These are phyloP conservation scores for Dromiciops gliroides DNA, from an alignment of 2,113 vertebrate species.

Conservation along the genomic window DNA sequence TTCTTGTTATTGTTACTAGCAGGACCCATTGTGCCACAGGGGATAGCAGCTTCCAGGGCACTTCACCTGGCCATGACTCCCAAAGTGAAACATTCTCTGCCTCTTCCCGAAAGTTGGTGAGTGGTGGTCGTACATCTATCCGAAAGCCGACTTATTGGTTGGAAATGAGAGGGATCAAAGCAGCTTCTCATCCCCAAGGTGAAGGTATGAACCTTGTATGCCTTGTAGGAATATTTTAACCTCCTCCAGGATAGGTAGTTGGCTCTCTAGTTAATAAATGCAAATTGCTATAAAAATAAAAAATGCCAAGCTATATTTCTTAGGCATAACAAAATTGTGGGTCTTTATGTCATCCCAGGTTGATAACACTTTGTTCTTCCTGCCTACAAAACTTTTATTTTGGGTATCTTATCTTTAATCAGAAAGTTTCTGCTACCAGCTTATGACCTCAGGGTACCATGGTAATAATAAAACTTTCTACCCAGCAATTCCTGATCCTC, in stretches of 20 bases:
- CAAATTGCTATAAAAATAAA: slow-evolving; percentile 40
- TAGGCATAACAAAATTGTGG: neutral
- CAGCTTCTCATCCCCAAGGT: slow-evolving; percentile 65
- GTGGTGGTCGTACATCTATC: slow-evolving; percentile 79
- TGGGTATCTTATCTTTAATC: neutral
- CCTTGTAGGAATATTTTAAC: neutral
- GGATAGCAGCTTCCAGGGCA: slow-evolving; percentile 73
- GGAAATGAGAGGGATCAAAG: slow-evolving; percentile 83
- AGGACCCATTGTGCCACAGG: slow-evolving; percentile 77
- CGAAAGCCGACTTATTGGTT: slow-evolving; percentile 84
- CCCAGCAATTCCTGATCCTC: neutral
- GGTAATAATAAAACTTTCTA: neutral
- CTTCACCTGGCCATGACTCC: slow-evolving; percentile 72
- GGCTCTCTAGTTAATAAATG: slow-evolving; percentile 32
- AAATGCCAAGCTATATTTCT: neutral
- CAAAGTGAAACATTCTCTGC: slow-evolving; percentile 80
- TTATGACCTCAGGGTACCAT: neutral
- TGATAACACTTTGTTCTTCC: neutral
- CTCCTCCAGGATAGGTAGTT: slow-evolving; percentile 23
- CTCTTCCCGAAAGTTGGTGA: slow-evolving; percentile 80
- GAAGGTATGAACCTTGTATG: slow-evolving; percentile 63
- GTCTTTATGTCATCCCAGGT: neutral
- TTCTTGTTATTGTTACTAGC: slow-evolving; percentile 60
- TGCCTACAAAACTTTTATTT: neutral
- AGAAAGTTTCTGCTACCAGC: neutral